phyloP scores from a whole-genome alignment of 2,113 vertebrate species.

The Ailuropoda melanoleuca region DNA sequence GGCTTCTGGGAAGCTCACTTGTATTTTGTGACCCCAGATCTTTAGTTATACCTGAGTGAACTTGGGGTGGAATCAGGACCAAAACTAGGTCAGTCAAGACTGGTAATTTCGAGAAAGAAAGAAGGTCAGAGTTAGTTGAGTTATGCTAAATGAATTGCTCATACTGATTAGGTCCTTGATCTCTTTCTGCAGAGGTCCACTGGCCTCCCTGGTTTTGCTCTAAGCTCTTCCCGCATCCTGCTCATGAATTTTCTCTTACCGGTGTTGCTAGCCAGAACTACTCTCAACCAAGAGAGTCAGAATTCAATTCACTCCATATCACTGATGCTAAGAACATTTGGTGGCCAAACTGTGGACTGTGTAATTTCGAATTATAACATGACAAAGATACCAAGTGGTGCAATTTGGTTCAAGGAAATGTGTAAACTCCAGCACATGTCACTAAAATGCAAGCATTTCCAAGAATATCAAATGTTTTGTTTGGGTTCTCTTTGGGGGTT shows the following conservation, averaged over 20 bases:
- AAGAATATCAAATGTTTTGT: neutral
- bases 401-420: neutral
- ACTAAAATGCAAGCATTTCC: neutral
- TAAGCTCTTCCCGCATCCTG: neutral
- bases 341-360: neutral
- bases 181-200: neutral
- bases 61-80: neutral
- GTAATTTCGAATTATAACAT: conserved; percentile 17
- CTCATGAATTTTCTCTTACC: neutral
- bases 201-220: neutral
- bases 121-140: neutral
- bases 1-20: neutral
- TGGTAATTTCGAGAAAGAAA: neutral
- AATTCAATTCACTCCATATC: conserved; percentile 31
- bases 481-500: neutral
- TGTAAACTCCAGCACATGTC: neutral
- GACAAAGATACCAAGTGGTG: neutral
- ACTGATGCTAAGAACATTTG: neutral
- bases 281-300: neutral
- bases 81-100: neutral
- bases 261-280: neutral
- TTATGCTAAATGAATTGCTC: neutral
- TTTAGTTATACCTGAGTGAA: neutral
- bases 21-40: neutral
- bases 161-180: neutral